A percentile compares a stretch with the other conserved stretches of the same genome.
Conservation (phyloP, 2,113 vertebrate genomes). For the Caranx ignobilis region DNA sequence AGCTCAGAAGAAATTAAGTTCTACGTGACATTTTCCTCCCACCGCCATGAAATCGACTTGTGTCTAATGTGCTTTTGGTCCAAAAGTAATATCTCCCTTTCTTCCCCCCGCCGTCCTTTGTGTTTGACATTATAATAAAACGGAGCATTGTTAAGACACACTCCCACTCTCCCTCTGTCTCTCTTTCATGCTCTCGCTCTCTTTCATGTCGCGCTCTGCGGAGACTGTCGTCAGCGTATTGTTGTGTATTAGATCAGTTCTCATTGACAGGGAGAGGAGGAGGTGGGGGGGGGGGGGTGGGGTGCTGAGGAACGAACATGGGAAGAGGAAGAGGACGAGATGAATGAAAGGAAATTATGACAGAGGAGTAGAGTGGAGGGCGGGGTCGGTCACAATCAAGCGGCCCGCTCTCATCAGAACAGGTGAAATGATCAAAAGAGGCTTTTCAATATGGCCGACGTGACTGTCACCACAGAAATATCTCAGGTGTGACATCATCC, state of each 20-base stretch:
- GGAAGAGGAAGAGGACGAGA: not conserved
- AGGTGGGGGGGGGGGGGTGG: conserved; percentile 21
- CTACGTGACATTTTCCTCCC: conserved; percentile 62
- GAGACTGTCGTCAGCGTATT: conserved; percentile 68
- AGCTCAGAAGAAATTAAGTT: conserved; percentile 62
- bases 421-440: not conserved
- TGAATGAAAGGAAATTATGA: conserved; percentile 35
- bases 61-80: conserved; percentile 74
- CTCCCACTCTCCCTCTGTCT: conserved; percentile 68
- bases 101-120: conserved; percentile 58
- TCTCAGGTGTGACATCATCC: too few relatives aligned
- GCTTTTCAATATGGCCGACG: not conserved
- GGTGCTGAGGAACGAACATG: conserved; percentile 12
- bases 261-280: conserved; percentile 48
- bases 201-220: conserved; percentile 66
- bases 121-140: conserved; percentile 81
- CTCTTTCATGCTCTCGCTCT: conserved; percentile 56
- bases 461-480: not conserved
- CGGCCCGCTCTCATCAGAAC: not conserved
- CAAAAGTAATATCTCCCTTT: conserved; percentile 64
- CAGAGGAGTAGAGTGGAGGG: not conserved
- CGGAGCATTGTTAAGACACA: conserved; percentile 67
- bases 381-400: not conserved
- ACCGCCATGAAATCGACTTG: conserved; percentile 59
- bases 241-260: conserved; percentile 61